A percentile compares a stretch with the other conserved stretches of the same genome.
phyloP scores from a whole-genome alignment of 1,140 invertebrate genomes.

The Coboldia fuscipes region DNA sequence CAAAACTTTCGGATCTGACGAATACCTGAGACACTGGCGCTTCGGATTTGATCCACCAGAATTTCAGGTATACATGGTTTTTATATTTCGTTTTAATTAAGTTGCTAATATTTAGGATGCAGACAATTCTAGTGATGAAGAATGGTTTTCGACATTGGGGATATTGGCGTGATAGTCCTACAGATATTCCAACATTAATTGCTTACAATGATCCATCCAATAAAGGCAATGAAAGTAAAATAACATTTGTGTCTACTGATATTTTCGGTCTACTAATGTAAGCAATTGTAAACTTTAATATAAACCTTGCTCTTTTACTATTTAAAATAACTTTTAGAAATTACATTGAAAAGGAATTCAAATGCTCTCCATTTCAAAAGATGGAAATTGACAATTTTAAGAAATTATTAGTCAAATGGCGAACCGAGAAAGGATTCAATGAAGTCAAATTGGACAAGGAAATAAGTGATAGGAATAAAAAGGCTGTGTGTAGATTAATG shows the following conservation, averaged over 20 bases:
- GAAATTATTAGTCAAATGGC: conserved; percentile 37
- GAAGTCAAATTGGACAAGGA: conserved; percentile 8
- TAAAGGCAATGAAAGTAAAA: conserved; percentile 36
- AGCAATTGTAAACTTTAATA: no score
- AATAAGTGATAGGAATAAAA: conserved; percentile 33
- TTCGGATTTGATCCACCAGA: conserved; percentile 89
- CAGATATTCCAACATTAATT: conserved; percentile 50
- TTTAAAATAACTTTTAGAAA: no score
- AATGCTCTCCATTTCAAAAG: conserved; percentile 42
- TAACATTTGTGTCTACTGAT: conserved; percentile 55
- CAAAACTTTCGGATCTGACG: conserved; percentile 29
- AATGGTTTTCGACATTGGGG: conserved; percentile 61
- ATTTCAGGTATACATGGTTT: conserved; percentile 40
- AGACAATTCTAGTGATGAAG: conserved; percentile 47
- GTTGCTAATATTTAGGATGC: conserved; percentile 11
- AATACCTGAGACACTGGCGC: conserved; percentile 62
- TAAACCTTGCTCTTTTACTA: no score
- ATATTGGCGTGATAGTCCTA: conserved; percentile 70
- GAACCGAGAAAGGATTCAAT: conserved; percentile 33
- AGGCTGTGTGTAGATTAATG: conserved; percentile 56
- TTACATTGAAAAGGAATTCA: conserved; percentile 41
- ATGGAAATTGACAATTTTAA: conserved; percentile 31
- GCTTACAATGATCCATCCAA: conserved; percentile 51
- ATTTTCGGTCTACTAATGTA: conserved; percentile 70
- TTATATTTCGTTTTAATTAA: conserved; percentile 4